These are phyloP conservation scores for Sceloporus undulatus DNA, from an alignment of 2,113 vertebrate species.

Conservation along the genomic window DNA sequence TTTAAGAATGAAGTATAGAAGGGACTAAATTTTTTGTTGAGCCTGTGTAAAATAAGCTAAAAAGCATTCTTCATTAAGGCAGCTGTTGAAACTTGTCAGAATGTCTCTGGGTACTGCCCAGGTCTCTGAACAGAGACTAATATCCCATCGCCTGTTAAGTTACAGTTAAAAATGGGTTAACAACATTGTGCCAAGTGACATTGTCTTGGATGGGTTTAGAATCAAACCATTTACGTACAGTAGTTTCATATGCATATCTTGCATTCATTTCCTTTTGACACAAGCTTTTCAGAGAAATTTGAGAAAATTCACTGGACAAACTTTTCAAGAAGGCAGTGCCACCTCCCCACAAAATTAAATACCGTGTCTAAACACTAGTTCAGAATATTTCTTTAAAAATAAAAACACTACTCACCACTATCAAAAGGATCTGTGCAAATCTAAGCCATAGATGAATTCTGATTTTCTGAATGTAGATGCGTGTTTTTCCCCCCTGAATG, in stretches of 20 bases:
- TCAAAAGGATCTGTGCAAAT: conserved; percentile 39
- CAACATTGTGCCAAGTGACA: conserved; percentile 55
- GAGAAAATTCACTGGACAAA: conserved; percentile 44
- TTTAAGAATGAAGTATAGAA: conserved; percentile 59
- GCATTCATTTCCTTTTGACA: conserved; percentile 30
- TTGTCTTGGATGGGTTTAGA: conserved; percentile 31
- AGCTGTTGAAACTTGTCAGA: conserved; percentile 60
- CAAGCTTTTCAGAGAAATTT: background rate
- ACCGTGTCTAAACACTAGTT: background rate
- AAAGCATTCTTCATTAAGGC: conserved; percentile 53
- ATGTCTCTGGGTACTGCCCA: conserved; percentile 56
- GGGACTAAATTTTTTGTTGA: conserved; percentile 68
- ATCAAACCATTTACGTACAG: conserved; percentile 34
- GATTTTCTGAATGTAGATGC: conserved; percentile 20
- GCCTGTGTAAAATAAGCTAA: conserved; percentile 45
- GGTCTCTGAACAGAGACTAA: conserved; percentile 59
- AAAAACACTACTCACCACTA: conserved; percentile 8
- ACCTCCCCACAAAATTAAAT: conserved; percentile 29
- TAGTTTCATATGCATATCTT: conserved; percentile 11
- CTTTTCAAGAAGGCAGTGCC: background rate
- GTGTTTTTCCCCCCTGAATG: background rate
- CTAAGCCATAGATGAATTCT: background rate
- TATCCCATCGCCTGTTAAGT: conserved; percentile 51
- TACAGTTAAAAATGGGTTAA: conserved; percentile 61
- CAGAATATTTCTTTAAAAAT: background rate